Evolutionary conservation across 2,797 vertebrate species (phyloP).

Genomic region (Antrozous pallidus): DNA sequence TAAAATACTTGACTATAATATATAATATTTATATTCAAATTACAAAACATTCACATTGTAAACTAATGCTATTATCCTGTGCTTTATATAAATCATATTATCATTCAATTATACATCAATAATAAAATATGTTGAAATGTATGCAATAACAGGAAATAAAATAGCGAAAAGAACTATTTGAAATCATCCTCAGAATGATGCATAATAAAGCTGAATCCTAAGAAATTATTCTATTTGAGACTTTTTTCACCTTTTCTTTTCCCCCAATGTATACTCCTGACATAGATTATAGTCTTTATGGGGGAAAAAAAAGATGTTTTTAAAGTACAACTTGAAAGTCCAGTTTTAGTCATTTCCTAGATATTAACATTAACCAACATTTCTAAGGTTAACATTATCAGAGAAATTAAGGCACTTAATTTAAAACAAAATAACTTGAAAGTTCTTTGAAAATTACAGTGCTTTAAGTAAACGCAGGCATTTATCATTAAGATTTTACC

Average conservation of each 20-base stretch:
- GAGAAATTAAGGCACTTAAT: not conserved
- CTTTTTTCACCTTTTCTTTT: not conserved
- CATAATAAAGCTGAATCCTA: not conserved
- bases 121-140: not conserved
- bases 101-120: not conserved
- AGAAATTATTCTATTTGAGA: not conserved
- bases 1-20: not conserved
- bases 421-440: not conserved
- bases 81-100: not conserved
- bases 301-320: not conserved
- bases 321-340: not conserved
- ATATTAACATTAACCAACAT: not conserved
- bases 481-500: not conserved
- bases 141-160: not conserved
- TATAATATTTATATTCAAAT: not conserved
- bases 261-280: not conserved
- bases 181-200: not conserved
- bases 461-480: not conserved
- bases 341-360: not conserved
- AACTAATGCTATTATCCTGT: not conserved
- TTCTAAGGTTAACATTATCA: conserved; percentile 23
- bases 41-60: not conserved
- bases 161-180: not conserved
- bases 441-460: conserved; percentile 31
- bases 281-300: not conserved